Base-by-base conservation (phyloP, 1,140 invertebrate genomes). In the Rhizoglyphus robini region DNA sequence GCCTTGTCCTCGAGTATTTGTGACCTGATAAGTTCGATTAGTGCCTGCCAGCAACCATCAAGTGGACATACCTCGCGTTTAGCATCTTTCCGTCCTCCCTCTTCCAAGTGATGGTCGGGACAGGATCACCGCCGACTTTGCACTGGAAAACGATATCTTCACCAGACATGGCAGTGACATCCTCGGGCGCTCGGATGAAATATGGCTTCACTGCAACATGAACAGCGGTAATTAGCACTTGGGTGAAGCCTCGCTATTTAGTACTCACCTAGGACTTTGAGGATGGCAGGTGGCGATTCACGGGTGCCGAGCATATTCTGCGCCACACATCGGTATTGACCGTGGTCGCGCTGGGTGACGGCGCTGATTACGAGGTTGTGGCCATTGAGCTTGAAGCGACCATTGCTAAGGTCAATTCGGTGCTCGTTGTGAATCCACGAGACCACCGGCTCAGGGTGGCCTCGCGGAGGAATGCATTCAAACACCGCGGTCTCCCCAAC, bases 381-480 rank as follows among this genome's bases (percentile, higher is more conserved):
- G 69, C 88, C 85, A 25, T 85, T 83, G 65, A 94, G 80, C 70
- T 84, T 84, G 71, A 90, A 80, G 74, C 87, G 86, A 25, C 69
- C 67, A n/a, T 64, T 65, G 3, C 38, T 36, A 1, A 57, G 65
- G 27, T 69, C 63, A 5, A 68, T 46, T 27, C 63, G 80, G 74
- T 86, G 81, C 18, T 84, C 85, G 74, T 92, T 87, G 78, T 88
- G 92, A 71, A 85, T 85, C 91, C 92, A 96, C 69, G 84, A 81
- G 20, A 96, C 81, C n/a, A 82, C 85, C 4, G 93, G 93, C 74
- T 95, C 90, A 1, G 94, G 93, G 74, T 88, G 84, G 41, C 93
- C 93, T 76, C 84, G 84, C 23, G 93, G 94, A 48, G 93, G 86
- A 46, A 85, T 84, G 77, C 93, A 98, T 80, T 93, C 88, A 46